A percentile compares a stretch with the other conserved stretches of the same genome.
Evolutionary conservation across 2,888 invertebrate genomes (phyloP).

Genomic region (Glyphotaelius pellucidus): DNA sequence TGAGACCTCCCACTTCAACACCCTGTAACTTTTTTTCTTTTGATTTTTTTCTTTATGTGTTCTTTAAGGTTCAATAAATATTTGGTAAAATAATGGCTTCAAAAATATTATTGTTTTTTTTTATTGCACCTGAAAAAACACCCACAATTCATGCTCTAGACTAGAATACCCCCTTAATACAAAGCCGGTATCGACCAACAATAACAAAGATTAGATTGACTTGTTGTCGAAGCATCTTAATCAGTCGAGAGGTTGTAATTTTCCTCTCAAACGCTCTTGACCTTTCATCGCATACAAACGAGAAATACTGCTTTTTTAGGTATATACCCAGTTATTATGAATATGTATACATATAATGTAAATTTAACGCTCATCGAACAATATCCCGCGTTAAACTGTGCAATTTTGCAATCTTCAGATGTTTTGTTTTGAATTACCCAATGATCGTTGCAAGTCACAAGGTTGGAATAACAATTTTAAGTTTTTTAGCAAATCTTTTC

Average conservation of each 20-base stretch:
- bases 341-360: neutral
- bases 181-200: neutral
- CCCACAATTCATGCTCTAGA: too few species aligned
- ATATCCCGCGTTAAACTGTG: neutral
- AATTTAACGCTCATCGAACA: neutral
- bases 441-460: neutral
- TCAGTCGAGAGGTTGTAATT: neutral
- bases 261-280: neutral
- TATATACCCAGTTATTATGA: neutral
- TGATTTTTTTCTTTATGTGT: too few species aligned
- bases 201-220: neutral
- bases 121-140: too few species aligned
- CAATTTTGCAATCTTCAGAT: conserved; percentile 5
- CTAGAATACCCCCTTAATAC: too few species aligned
- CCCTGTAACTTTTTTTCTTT: too few species aligned
- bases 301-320: neutral
- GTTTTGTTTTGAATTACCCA: neutral
- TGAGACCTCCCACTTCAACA: too few species aligned
- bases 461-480: neutral
- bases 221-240: neutral
- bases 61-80: too few species aligned
- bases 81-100: too few species aligned
- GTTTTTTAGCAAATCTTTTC: neutral
- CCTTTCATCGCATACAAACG: neutral
- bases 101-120: too few species aligned